These are phyloP conservation scores for Hypsibius dujardini DNA, from an alignment of 1,140 invertebrate genomes.

Conservation along the genomic window DNA sequence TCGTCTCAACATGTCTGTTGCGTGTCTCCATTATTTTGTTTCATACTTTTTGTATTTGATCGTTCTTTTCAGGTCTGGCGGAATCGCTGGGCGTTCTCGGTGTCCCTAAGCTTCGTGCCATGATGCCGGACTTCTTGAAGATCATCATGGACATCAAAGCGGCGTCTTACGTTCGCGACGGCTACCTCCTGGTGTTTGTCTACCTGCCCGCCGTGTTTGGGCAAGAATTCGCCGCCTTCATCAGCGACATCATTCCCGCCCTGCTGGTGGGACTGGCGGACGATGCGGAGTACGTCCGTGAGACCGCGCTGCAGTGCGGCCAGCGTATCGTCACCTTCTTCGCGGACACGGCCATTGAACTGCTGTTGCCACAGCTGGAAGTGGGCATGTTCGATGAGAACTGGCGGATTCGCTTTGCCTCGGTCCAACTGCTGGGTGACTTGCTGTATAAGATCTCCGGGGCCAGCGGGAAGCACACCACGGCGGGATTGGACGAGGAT, in stretches of 20 bases:
- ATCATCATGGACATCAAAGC: conserved; percentile 88
- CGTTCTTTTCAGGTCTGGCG: conserved; percentile 32
- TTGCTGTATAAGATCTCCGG: conserved; percentile 85
- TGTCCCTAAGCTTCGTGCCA: conserved; percentile 74
- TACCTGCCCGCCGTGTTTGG: conserved; percentile 95
- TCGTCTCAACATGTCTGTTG: too few relatives aligned
- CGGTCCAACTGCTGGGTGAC: conserved; percentile 87
- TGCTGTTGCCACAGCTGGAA: conserved; percentile 83
- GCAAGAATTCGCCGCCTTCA: conserved; percentile 81
- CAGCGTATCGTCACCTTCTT: conserved; percentile 91
- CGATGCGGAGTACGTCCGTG: conserved; percentile 95
- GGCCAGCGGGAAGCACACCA: conserved; percentile 95
- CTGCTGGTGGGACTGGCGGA: conserved; percentile 83
- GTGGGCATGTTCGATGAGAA: conserved; percentile 85
- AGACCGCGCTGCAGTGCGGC: conserved; percentile 86
- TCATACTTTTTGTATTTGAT: conserved; percentile 41
- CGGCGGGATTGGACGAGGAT: conserved; percentile 89
- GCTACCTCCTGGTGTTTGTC: conserved; percentile 99
- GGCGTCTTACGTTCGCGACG: conserved; percentile 91
- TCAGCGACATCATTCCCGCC: conserved; percentile 90
- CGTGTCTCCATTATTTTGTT: too few relatives aligned
- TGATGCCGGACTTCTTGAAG: conserved; percentile 55
- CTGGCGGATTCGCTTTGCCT: conserved; percentile 91
- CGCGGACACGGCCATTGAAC: conserved; percentile 79
- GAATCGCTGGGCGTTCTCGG: conserved; percentile 85